Conservation (phyloP, 1,140 invertebrate species). For the Melitaea cinxia region DNA sequence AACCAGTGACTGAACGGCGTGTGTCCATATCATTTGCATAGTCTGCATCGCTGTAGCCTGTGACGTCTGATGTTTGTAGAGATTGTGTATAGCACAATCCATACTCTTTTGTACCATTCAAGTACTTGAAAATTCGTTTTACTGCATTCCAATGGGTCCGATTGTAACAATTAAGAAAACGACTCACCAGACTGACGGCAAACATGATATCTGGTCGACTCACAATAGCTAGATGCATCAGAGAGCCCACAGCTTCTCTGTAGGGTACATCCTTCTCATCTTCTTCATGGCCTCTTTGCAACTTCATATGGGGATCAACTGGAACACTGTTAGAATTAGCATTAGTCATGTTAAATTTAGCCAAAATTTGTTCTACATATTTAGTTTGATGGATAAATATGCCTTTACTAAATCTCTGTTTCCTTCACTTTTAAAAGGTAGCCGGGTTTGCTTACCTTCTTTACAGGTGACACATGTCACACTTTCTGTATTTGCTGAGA, state of each 20-base stretch:
- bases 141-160: conserved; percentile 16
- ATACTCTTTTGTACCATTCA: conserved; percentile 25
- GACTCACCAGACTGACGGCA: conserved; percentile 57
- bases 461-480: no score
- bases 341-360: conserved; percentile 42
- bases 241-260: no score
- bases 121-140: conserved; percentile 22
- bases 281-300: conserved; percentile 22
- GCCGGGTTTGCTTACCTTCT: no score
- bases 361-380: conserved; percentile 40
- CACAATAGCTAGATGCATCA: conserved; percentile 58
- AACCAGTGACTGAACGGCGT: conserved; percentile 7
- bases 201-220: conserved; percentile 45
- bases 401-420: no score
- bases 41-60: conserved; percentile 11
- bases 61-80: conserved; percentile 4
- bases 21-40: conserved; percentile 21
- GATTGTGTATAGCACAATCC: conserved; percentile 15
- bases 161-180: conserved; percentile 35
- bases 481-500: no score
- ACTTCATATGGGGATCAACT: conserved; percentile 39
- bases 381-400: conserved; percentile 43
- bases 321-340: conserved; percentile 40
- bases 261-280: no score
- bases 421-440: no score